Base-by-base conservation (phyloP, 2,888 invertebrate species). In the Aplocera efformata region DNA sequence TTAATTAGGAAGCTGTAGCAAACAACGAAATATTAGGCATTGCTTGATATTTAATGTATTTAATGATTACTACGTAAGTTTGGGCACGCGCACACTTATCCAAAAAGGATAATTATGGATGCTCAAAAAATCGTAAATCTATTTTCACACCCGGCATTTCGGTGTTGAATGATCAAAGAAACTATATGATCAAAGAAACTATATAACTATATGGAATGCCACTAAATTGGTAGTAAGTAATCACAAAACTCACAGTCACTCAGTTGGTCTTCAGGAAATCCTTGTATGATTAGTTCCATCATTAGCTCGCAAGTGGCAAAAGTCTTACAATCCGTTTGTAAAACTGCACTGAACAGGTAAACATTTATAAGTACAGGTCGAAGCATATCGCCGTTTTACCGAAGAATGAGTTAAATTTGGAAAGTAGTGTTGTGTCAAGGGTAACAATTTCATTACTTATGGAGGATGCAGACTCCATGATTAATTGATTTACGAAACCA, bases 231-330 rank as follows among this genome's bases (percentile, higher is more conserved):
- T n/a, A n/a, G n/a, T n/a, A n/a, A n/a, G n/a, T n/a, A n/a, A n/a
- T n/a, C n/a, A 36, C 7, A 23, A 29, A 35, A 48, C 76, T 75
- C 59, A 77, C 79, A 80, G 38, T 76, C 60, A 41, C 50, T 58
- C 8, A 80, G 42, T 24, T 73, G 60, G 9, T 64, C 6, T 25
- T 60, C 45, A 1, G 74, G 67, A 48, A 79, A 72, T 1, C 74
- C 76, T 42, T 74, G 68, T 9, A 40, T 54, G 26, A 47, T 45
- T 13, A 80, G 53, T 43, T 73, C 76, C 20, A 27, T 43, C 9
- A 58, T 63, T 23, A 80, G 46, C 32, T 67, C 71, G 50, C 78
- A 79, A 23, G 61, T 53, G 3, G 57, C 50, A 29, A 76, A 69
- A 1, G 45, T 58, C 46, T 56, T 65, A 10, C 51, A 38, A 37